phyloP scores from a whole-genome alignment of 2,113 vertebrate genomes.

The Austrofundulus limnaeus region DNA sequence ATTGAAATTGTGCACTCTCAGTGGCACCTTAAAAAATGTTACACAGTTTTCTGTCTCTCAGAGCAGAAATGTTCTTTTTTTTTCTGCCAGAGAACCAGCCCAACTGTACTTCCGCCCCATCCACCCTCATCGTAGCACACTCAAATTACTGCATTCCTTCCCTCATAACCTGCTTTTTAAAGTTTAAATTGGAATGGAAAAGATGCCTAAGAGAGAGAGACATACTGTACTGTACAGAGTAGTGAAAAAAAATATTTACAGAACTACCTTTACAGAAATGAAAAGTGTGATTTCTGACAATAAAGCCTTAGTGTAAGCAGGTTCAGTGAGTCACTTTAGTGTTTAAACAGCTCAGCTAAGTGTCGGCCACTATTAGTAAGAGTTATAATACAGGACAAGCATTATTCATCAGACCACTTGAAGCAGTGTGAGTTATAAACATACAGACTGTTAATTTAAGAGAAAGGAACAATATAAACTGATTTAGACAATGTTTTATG shows the following conservation, averaged over 20 bases:
- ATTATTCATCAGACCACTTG: background rate
- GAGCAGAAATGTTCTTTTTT: slow-evolving; percentile 8
- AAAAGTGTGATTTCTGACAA: slow-evolving; percentile 1
- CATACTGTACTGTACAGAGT: background rate
- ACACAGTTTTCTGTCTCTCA: slow-evolving; percentile 8
- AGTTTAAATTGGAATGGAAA: slow-evolving; percentile 36
- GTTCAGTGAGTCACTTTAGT: background rate
- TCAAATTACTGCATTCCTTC: slow-evolving; percentile 73
- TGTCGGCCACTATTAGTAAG: no score
- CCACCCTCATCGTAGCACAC: slow-evolving; percentile 28
- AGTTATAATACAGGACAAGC: background rate
- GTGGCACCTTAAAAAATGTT: background rate
- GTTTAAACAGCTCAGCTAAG: background rate
- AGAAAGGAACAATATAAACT: no score
- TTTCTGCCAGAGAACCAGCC: slow-evolving; percentile 33
- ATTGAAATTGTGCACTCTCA: background rate
- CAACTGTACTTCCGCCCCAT: slow-evolving; percentile 32
- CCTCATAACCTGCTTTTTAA: slow-evolving; percentile 52
- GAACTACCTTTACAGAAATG: background rate
- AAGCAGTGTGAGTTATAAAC: background rate
- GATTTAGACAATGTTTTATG: no score
- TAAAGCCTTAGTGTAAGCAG: background rate
- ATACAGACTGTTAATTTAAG: background rate
- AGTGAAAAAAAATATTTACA: slow-evolving; percentile 9
- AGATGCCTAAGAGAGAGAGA: slow-evolving; percentile 31